Base-by-base conservation (phyloP, 1,140 invertebrate genomes). In the Drosophila mauritiana region DNA sequence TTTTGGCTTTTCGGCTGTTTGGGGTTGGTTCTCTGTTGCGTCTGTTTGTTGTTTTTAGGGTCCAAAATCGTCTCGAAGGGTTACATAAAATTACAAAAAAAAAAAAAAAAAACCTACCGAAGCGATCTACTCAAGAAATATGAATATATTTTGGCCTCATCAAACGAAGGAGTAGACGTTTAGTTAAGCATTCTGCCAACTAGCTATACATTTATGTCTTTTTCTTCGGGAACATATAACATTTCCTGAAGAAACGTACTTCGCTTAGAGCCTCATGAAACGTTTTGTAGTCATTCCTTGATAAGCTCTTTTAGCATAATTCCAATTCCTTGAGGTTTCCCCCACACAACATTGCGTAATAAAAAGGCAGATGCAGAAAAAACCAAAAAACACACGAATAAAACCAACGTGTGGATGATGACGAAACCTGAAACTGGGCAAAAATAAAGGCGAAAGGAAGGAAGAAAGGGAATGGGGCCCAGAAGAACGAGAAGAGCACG, bases 371-470 rank as follows among this genome's bases (percentile, higher is more conserved):
- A 69, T 70, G 67, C 48, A 62, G 45, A n/a, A 6, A 15, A 45
- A 25, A 61, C 11, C 11, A 45, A 40, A 57, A 34, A 12, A 20
- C 4, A 6, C 27, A 58, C 4, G 36, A 48, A 17, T 12, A 25
- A 0, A 37, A 57, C 37, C 25, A 46, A 37, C 31, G 22, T 22
- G 45, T 25, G 39, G 37, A 46, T 61, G 48, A 61, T 65, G 53
- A 75, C 40, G 59, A 76, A 76, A 76, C 73, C 73, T 76, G 61
- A 76, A 76, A 76, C 73, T 75, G 53, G 39, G 37, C 17, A 31
- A 25, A 43, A 73, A 55, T 45, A 51, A 42, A 54, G 13, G 37
- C n/a, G 34, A 43, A 74, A 8, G 27, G 27, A 31, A 31, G 37
- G 37, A 0, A 6, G 3, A n/a, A 4, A 13, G 31, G 37, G 31